A percentile compares a stretch with the other conserved stretches of the same genome.
phyloP scores from a whole-genome alignment of 2,888 invertebrate species.

The Lasioglossum calceatum region DNA sequence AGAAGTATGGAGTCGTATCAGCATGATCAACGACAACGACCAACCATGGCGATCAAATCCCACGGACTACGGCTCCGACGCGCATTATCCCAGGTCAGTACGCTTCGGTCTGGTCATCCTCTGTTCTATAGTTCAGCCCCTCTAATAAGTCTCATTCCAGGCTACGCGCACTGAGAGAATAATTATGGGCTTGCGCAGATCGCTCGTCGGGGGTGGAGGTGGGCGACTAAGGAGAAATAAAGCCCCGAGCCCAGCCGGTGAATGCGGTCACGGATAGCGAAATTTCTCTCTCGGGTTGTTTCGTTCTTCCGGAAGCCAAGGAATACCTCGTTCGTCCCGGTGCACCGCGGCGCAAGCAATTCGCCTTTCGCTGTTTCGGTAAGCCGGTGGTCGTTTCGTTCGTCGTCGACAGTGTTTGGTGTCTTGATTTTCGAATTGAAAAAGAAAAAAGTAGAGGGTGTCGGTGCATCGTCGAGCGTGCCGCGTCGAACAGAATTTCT shows the following conservation, averaged over 20 bases:
- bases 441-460: neutral
- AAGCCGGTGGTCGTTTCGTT: neutral
- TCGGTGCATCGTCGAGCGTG: neutral
- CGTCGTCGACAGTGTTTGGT: neutral
- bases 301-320: conserved; percentile 29
- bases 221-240: conserved; percentile 76
- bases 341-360: neutral
- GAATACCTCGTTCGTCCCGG: neutral
- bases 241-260: conserved; percentile 78
- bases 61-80: neutral
- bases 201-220: conserved; percentile 66
- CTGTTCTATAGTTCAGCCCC: conserved; percentile 41
- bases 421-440: neutral
- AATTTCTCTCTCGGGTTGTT: conserved; percentile 57
- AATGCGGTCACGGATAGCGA: conserved; percentile 77
- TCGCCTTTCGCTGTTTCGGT: conserved; percentile 10
- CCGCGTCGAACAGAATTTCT: neutral
- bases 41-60: neutral
- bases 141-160: conserved; percentile 73
- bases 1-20: neutral
- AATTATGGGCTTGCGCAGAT: conserved; percentile 83
- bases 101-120: conserved; percentile 23
- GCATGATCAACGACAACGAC: neutral
- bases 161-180: conserved; percentile 79
- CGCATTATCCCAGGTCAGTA: conserved; percentile 46